Evolutionary conservation across 2,113 vertebrate species (phyloP), one percentile per base, ranked within the genome.

Genomic region (Elachura formosa): DNA sequence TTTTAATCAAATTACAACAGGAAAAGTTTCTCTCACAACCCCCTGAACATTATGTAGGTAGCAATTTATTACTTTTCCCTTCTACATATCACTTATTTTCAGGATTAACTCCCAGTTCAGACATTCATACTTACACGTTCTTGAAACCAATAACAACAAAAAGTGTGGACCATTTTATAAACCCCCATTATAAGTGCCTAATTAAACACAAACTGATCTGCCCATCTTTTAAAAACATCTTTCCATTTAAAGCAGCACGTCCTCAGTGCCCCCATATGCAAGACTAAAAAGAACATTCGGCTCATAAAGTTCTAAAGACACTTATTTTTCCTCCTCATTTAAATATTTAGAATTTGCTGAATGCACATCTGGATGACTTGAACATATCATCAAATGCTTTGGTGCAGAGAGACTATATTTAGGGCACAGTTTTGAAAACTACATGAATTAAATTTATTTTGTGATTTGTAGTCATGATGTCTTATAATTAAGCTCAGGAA

Each of bases 401-500:
- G 0, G 45, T 72, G 68, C 52, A 90, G 59, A 93, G 25, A 59
- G 56, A 61, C 13, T 45, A 2, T 48, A 48, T 55, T 22, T 38
- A 46, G 73, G 31, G 46, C 11, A 38, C 2, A 17, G 31, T 68
- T 84, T 49, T 61, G 19, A 20, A 79, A 84, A 96, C 81, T 16
- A 38, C 1, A 31, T 26, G 12, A 78, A 78, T 62, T 94, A 75
- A 56, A 87, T 91, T 66, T 84, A 41, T 67, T 71, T 78, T 36
- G 43, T 72, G 22, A 81, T 84, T 89, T 79, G 31, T 49, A 78
- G 28, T 36, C 52, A 78, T 31, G 56, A 90, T 51, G 74, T 82
- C 62, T 82, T 49, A 72, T 33, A 94, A 94, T 91, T 94, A 92
- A 87, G 54, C 56, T 82, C 84, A 85, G 87, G 67, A 92, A 87